Base-by-base conservation (phyloP, 2,888 invertebrate species). In the Graphium colonna region DNA sequence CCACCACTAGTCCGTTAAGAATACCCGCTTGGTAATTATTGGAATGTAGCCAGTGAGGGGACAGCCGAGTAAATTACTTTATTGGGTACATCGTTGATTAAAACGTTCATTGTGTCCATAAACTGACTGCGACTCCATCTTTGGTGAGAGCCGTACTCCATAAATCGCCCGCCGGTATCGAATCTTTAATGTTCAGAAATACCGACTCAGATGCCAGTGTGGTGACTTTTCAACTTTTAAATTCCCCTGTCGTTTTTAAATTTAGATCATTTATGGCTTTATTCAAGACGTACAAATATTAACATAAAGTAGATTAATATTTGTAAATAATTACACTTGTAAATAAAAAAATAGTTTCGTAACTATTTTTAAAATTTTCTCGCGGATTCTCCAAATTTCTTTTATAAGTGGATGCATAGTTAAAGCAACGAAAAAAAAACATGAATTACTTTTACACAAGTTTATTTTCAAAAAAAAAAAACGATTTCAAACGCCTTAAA, bases 31-130 rank as follows among this genome's bases (percentile, higher is more conserved):
- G 15, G 41, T 42, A 52, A 52, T 47, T 47, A 38, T 52, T 28
- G 47, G 28, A 36, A n/a, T 12, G 36, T 4, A 9, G n/a, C 21
- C 13, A 15, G 13, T n/a, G 15, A 13, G 36, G 36, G n/a, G 36
- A 47, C 45, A 31, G 44, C 31, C 21, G 42, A 41, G 41, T 52
- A 52, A 52, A 52, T 52, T 47, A 42, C 42, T 52, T 42, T 42
- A 47, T 52, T 47, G 26, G 26, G 42, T 38, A 52, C 52, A 52
- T 52, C 52, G 36, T 42, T 52, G 52, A 52, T 52, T 52, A 41
- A 48, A 52, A 48, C 26, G 52, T 43, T 47, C 38, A 52, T 36
- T 52, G 33, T 42, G 38, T 17, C 52, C 43, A 52, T 48, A 48
- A 48, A 47, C 33, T 46, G n/a, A 52, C 12, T 12, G 16, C 28